Evolutionary conservation across 2,797 vertebrate species (phyloP), one percentile per base, ranked within the genome.

Genomic region (Pangasius mekongensis): DNA sequence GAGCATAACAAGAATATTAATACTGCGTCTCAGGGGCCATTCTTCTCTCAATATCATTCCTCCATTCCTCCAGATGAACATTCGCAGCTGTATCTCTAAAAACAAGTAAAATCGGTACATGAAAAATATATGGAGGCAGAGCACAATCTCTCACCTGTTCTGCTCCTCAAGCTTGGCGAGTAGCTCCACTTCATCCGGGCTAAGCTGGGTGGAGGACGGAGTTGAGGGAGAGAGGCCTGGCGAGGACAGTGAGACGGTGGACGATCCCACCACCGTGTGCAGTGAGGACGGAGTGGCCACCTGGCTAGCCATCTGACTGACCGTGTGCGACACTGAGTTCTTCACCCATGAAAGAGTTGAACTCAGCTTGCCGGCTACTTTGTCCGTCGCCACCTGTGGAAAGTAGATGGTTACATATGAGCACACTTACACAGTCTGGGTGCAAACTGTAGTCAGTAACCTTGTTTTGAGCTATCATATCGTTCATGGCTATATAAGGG

Each of bases 291-390:
- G 98, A 88, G 98, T 96, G 93, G 97, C 98, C 97, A 99, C 98
- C 96, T 98, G 98, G 95, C 98, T 99, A 97, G 99, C 98, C 99
- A 99, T 99, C 97, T 99, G 99, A 97, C 97, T 99, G 98, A 99
- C 98, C 89, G 97, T 98, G 93, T 98, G 97, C 24, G 98, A 98
- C 86, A 99, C 97, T 0, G 99, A 99, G 97, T 97, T 99, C 98
- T 98, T 99, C 94, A 99, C 98, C 99, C 99, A 99, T 99, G 98
- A 98, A 98, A 99, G 97, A 98, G 99, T 99, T 94, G 99, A 99
- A 97, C 98, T 99, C 97, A 99, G 96, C 96, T 98, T 99, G 90
- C 97, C 98, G 94, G 98, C 95, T 97, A 99, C 98, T 95, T 97
- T 99, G 96, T 99, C 98, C 97, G 98, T 98, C 97, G 98, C 99